Conservation (phyloP, 2,888 invertebrate species). For the Metellina segmentata region DNA sequence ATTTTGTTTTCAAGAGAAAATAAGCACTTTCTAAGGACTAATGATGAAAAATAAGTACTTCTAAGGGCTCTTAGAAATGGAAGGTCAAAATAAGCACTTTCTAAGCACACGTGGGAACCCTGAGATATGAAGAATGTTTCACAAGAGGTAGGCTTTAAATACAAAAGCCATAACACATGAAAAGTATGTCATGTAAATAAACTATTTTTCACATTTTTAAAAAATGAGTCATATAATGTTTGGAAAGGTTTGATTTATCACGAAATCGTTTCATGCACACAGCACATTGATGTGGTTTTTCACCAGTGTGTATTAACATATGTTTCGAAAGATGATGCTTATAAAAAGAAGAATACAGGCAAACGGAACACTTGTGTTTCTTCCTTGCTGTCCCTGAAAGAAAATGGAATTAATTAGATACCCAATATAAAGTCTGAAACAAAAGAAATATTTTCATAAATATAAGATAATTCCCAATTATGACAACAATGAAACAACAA, state of each 20-base stretch:
- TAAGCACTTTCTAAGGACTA: too few species aligned
- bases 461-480: not conserved
- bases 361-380: not conserved
- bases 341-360: not conserved
- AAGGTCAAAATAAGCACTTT: too few species aligned
- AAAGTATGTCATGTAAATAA: too few species aligned
- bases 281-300: not conserved
- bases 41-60: too few species aligned
- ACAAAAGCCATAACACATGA: too few species aligned
- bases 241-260: conserved; percentile 11
- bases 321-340: not conserved
- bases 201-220: too few species aligned
- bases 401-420: not conserved
- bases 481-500: too few species aligned
- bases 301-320: conserved; percentile 12
- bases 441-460: not conserved
- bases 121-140: too few species aligned
- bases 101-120: too few species aligned
- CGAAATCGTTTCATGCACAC: not conserved
- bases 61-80: too few species aligned
- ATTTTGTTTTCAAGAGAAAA: too few species aligned
- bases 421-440: not conserved
- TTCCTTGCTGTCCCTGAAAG: not conserved
- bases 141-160: too few species aligned
- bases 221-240: not conserved